Conservation (phyloP, 2,797 vertebrate species). For the Halcyon leucocephala region DNA sequence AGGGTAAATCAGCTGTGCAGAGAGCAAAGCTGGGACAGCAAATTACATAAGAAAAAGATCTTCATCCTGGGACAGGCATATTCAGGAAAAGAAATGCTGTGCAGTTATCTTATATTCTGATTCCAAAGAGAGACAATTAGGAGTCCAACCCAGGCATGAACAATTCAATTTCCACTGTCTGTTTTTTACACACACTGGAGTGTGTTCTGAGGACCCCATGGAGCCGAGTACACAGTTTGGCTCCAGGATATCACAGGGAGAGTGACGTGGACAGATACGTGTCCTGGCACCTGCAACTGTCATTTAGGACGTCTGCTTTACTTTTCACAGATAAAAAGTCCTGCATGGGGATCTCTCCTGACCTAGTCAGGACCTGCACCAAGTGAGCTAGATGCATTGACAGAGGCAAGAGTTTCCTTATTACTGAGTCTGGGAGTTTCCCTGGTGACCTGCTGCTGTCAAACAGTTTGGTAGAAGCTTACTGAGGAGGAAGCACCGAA, state of each 20-base stretch:
- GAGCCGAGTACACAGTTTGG: background rate
- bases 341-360: background rate
- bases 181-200: background rate
- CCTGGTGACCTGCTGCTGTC: background rate
- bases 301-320: background rate
- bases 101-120: background rate
- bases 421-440: background rate
- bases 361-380: background rate
- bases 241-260: background rate
- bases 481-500: background rate
- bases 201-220: background rate
- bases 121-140: constrained; percentile 22
- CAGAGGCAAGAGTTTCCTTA: background rate
- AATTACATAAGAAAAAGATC: background rate
- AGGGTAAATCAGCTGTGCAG: background rate
- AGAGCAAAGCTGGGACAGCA: background rate
- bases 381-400: background rate
- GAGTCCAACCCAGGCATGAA: background rate
- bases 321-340: background rate
- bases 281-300: background rate
- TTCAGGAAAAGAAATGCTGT: background rate
- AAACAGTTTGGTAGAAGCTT: background rate
- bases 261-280: background rate
- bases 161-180: background rate
- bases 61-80: background rate